Evolutionary conservation across 2,113 vertebrate genomes (phyloP).

Genomic region (Plectropomus leopardus): DNA sequence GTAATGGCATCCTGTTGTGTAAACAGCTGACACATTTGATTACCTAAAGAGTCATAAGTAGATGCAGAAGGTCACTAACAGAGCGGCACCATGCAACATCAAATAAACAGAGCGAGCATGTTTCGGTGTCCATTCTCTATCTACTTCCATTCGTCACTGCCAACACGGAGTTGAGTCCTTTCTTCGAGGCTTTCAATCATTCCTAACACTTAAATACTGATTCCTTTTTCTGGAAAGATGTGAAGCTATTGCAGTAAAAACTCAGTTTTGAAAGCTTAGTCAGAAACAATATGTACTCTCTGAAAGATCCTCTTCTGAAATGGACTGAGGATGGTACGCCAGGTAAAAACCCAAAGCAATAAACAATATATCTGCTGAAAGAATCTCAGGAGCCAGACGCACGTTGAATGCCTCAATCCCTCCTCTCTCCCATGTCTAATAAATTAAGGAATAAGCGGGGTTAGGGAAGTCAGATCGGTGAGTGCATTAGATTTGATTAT

Average conservation of each 20-base stretch:
- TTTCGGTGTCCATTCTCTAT: neutral
- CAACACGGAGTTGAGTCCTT: neutral
- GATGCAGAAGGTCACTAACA: too few species aligned
- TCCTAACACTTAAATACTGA: neutral
- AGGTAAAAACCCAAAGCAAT: slow-evolving; percentile 78
- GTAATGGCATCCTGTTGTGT: too few species aligned
- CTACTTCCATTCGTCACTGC: neutral
- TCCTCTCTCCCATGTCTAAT: slow-evolving; percentile 77
- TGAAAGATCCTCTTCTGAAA: slow-evolving; percentile 26
- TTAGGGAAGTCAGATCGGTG: slow-evolving; percentile 78
- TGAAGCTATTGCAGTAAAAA: neutral
- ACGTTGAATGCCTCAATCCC: slow-evolving; percentile 62
- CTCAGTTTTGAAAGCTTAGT: slow-evolving; percentile 1
- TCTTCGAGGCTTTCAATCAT: neutral
- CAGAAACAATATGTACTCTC: slow-evolving; percentile 24
- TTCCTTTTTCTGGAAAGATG: neutral
- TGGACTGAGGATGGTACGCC: slow-evolving; percentile 15
- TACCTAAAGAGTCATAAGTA: too few species aligned
- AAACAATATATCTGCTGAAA: slow-evolving; percentile 75
- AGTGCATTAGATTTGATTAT: slow-evolving; percentile 83
- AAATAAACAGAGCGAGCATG: neutral
- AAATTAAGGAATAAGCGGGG: slow-evolving; percentile 82
- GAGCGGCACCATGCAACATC: too few species aligned
- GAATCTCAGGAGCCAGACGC: slow-evolving; percentile 60
- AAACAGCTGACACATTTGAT: too few species aligned